phyloP scores from a whole-genome alignment of 2,797 vertebrate genomes.

The Oryzias dopingdopingensis region DNA sequence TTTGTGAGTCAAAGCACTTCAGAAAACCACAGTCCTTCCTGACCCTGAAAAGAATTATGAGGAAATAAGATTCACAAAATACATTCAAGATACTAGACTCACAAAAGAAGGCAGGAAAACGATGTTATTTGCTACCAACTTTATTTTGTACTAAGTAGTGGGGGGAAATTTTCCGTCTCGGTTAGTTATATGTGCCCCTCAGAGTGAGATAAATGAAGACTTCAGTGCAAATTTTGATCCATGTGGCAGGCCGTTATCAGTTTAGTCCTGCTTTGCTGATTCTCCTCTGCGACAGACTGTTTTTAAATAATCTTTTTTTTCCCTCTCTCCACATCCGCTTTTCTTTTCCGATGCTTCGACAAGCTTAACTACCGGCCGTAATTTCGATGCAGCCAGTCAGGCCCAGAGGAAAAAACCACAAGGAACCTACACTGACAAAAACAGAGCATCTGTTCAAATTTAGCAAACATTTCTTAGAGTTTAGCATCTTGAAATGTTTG shows the following conservation, averaged over 20 bases:
- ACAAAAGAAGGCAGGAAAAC: conserved; percentile 36
- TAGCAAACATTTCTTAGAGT: conserved; percentile 41
- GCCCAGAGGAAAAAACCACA: conserved; percentile 48
- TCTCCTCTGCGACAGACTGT: not conserved
- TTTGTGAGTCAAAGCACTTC: conserved; percentile 52
- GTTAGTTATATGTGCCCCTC: conserved; percentile 21
- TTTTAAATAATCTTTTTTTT: too few relatives aligned
- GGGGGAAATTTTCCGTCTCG: conserved; percentile 30
- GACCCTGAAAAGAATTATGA: conserved; percentile 64
- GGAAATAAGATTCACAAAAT: conserved; percentile 22
- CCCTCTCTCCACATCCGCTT: conserved; percentile 5
- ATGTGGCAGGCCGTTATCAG: conserved; percentile 7
- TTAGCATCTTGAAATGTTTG: conserved; percentile 62
- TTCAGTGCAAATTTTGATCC: conserved; percentile 19
- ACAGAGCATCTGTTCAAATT: conserved; percentile 63
- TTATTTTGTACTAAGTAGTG: conserved; percentile 48
- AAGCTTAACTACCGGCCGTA: conserved; percentile 55
- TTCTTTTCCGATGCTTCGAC: conserved; percentile 33
- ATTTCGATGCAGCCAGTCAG: conserved; percentile 38
- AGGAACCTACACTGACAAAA: conserved; percentile 42
- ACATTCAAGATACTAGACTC: conserved; percentile 47
- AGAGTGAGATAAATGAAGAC: conserved; percentile 15
- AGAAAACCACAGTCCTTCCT: conserved; percentile 65
- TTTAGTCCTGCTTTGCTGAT: conserved; percentile 6
- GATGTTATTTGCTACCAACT: conserved; percentile 47